Evolutionary conservation across 1,140 invertebrate species (phyloP).

Genomic region (Philotrypesis tridentata): DNA sequence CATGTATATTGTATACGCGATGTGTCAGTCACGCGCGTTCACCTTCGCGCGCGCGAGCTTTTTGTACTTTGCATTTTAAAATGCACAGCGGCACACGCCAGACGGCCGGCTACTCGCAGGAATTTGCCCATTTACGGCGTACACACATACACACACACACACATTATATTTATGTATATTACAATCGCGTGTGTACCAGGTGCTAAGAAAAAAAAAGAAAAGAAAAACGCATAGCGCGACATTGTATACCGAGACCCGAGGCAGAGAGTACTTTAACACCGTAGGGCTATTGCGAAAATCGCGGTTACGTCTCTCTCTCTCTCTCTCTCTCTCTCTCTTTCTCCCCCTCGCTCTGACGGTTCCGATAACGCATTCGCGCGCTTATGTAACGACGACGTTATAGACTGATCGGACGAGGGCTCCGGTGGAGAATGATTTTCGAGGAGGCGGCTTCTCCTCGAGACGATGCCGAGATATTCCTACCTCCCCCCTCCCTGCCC

Average conservation of each 20-base stretch:
- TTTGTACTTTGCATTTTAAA: slow-evolving; percentile 14
- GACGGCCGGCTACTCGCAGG: neutral
- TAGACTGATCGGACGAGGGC: neutral
- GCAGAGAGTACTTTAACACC: neutral
- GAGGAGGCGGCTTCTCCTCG: neutral
- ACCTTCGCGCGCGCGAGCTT: slow-evolving; percentile 2
- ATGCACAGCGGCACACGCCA: neutral
- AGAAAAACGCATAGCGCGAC: no score
- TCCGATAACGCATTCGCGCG: no score
- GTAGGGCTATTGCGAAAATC: neutral
- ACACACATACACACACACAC: neutral
- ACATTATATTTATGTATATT: neutral
- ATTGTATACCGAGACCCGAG: no score
- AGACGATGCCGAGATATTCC: neutral
- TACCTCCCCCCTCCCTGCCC: neutral
- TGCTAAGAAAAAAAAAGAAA: no score
- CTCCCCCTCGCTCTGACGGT: no score
- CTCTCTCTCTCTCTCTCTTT: no score
- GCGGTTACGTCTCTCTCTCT: neutral
- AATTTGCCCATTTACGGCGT: neutral
- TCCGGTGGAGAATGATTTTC: neutral
- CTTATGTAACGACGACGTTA: neutral
- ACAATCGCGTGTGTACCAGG: no score
- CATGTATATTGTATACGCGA: neutral
- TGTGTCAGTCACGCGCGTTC: neutral